phyloP scores from a whole-genome alignment of 2,888 invertebrate genomes.

The Alloplasta piceator region DNA sequence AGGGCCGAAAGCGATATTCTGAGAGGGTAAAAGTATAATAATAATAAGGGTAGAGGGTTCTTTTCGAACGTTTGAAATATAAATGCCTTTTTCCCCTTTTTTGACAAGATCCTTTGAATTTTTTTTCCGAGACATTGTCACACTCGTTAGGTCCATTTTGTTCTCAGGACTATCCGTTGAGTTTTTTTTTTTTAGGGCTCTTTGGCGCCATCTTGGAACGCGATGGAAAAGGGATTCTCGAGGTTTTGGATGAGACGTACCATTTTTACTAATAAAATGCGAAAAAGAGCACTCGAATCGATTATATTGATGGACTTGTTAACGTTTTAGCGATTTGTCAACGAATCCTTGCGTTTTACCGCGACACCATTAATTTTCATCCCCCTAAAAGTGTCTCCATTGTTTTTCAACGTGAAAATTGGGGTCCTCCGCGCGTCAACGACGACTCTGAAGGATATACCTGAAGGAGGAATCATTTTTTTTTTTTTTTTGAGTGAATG shows the following conservation, averaged over 20 bases:
- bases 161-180: constrained; percentile 68
- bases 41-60: constrained; percentile 34
- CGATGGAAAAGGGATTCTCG: constrained; percentile 29
- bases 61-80: constrained; percentile 13
- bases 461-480: constrained; percentile 8
- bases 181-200: constrained; percentile 54
- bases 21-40: constrained; percentile 8
- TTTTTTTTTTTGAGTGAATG: not conserved
- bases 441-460: constrained; percentile 14
- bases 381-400: not conserved
- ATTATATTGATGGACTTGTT: constrained; percentile 27
- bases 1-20: constrained; percentile 37
- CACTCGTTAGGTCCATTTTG: constrained; percentile 51
- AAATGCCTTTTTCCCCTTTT: constrained; percentile 3
- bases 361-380: constrained; percentile 25
- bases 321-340: not conserved
- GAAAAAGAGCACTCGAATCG: constrained; percentile 29
- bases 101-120: constrained; percentile 8
- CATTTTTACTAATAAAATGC: constrained; percentile 41
- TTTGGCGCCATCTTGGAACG: constrained; percentile 7
- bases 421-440: constrained; percentile 12
- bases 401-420: too few relatives aligned
- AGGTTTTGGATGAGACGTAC: constrained; percentile 51
- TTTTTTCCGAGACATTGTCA: constrained; percentile 37
- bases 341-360: constrained; percentile 12